A percentile compares a stretch with the other conserved stretches of the same genome.
Evolutionary conservation across 2,888 invertebrate genomes (phyloP).

Genomic region (Leuctra nigra): DNA sequence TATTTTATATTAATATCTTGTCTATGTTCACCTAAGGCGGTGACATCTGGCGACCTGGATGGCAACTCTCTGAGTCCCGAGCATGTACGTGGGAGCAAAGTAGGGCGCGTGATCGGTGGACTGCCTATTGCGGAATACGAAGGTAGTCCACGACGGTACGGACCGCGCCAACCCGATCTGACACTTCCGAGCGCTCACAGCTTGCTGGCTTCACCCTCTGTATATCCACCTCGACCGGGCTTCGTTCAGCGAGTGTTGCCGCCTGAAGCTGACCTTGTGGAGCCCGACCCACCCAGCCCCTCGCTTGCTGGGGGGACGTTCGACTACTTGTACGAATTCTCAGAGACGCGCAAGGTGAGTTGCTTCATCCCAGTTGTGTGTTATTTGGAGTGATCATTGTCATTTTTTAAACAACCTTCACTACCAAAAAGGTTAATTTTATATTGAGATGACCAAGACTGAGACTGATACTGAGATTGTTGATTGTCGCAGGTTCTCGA

Average conservation of each 20-base stretch:
- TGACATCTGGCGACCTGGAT: slow-evolving; percentile 33
- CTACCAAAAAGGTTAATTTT: no score
- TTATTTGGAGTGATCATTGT: no score
- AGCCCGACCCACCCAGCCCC: slow-evolving; percentile 34
- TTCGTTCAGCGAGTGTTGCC: slow-evolving; percentile 54
- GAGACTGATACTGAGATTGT: no score
- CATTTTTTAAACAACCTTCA: no score
- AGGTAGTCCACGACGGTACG: slow-evolving; percentile 82
- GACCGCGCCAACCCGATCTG: slow-evolving; percentile 45
- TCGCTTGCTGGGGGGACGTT: slow-evolving; percentile 56
- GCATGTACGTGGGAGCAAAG: slow-evolving; percentile 26
- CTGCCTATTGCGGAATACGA: slow-evolving; percentile 91
- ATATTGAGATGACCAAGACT: no score
- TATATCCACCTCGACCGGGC: slow-evolving; percentile 75
- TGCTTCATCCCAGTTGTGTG: no score
- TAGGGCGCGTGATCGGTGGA: slow-evolving; percentile 53
- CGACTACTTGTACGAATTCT: slow-evolving; percentile 87
- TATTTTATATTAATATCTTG: no score
- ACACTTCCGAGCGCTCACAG: slow-evolving; percentile 48
- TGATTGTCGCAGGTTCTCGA: no score
- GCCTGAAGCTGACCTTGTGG: slow-evolving; percentile 17
- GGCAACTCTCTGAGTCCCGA: slow-evolving; percentile 35
- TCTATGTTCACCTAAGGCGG: no score
- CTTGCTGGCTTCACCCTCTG: slow-evolving; percentile 55
- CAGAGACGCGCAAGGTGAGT: slow-evolving; percentile 85